A percentile compares a stretch with the other conserved stretches of the same genome.
Evolutionary conservation across 2,113 vertebrate species (phyloP).

Genomic region (Pteruthius melanotis): DNA sequence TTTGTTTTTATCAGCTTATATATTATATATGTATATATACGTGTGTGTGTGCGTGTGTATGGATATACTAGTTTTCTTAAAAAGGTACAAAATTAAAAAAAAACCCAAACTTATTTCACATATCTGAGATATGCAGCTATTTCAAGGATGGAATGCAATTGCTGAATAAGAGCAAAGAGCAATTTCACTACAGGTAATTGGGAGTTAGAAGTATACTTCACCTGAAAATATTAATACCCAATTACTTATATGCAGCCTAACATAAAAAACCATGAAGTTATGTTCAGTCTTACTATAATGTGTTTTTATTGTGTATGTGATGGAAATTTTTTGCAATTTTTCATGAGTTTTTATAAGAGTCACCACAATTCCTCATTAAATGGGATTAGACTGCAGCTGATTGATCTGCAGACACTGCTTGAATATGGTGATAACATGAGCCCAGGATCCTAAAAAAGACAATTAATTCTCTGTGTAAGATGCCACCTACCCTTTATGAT

Average conservation of each 20-base stretch:
- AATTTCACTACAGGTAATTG: neutral
- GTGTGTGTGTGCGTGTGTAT: too few species aligned
- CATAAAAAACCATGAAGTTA: neutral
- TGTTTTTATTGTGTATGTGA: neutral
- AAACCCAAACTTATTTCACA: neutral
- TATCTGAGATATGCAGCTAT: neutral
- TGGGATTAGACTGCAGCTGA: neutral
- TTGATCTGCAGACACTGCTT: neutral
- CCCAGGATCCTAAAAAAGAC: neutral
- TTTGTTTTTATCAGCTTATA: neutral
- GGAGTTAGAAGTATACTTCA: neutral
- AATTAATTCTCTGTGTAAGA: neutral
- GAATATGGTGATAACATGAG: neutral
- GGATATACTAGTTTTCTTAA: neutral
- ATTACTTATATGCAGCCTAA: neutral
- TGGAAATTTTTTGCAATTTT: neutral
- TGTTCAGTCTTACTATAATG: fast-evolving
- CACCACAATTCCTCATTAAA: neutral
- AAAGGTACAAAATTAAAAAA: neutral
- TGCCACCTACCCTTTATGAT: neutral
- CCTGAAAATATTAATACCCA: neutral
- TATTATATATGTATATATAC: too few species aligned
- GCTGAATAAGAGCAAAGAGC: neutral
- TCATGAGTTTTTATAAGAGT: neutral
- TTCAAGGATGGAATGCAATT: neutral